Evolutionary conservation across 2,888 invertebrate species (phyloP).

Genomic region (Stomorhina lunata): DNA sequence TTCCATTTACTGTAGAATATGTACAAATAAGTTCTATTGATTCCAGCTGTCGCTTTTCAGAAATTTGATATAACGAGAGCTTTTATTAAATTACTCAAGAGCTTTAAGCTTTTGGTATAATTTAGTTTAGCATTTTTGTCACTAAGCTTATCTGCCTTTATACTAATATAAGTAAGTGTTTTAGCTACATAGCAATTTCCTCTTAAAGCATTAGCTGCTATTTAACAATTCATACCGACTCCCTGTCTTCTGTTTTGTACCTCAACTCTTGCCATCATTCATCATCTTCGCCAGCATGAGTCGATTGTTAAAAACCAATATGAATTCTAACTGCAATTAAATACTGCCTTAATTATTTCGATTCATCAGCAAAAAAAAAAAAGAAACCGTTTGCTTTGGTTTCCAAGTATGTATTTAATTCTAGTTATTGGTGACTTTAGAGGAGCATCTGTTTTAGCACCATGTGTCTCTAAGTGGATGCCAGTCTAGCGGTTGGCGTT

Average conservation of each 20-base stretch:
- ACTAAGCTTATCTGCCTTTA: too few relatives aligned
- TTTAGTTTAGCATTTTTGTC: too few relatives aligned
- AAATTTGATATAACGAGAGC: too few relatives aligned
- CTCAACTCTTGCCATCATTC: conserved; percentile 19
- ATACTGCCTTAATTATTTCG: conserved; percentile 58
- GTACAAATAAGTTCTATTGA: too few relatives aligned
- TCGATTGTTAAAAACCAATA: conserved; percentile 6
- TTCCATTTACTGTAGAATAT: too few relatives aligned
- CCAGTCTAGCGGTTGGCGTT: too few relatives aligned
- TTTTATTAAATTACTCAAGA: too few relatives aligned
- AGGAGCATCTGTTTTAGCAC: conserved; percentile 5
- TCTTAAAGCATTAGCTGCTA: conserved; percentile 29
- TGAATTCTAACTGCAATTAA: conserved; percentile 50
- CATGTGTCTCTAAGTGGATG: too few relatives aligned
- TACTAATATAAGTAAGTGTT: too few relatives aligned
- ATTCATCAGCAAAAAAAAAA: conserved; percentile 41
- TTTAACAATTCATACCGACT: conserved; percentile 41
- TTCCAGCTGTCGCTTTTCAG: too few relatives aligned
- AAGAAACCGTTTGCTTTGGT: conserved; percentile 28
- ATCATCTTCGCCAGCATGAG: conserved; percentile 32
- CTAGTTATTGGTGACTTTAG: conserved; percentile 13
- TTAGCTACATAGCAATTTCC: background rate
- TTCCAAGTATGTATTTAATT: conserved; percentile 19
- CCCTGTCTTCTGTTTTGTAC: conserved; percentile 6
- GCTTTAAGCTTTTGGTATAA: too few relatives aligned